phyloP scores from a whole-genome alignment of 2,888 invertebrate genomes.

The Hydropsyche betteni region DNA sequence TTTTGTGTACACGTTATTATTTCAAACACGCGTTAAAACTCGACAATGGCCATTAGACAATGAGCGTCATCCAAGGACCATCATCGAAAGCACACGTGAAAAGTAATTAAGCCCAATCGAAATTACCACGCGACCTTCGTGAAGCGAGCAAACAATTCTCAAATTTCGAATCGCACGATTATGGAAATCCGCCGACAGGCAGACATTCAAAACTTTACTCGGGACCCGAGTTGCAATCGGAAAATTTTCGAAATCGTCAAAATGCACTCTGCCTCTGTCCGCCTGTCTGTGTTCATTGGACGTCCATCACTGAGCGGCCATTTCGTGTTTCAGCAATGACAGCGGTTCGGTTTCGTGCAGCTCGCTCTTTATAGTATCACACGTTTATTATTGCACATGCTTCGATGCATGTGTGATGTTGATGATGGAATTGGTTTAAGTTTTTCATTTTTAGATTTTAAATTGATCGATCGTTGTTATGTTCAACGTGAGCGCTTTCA shows the following conservation, averaged over 20 bases:
- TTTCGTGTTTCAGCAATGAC: slow-evolving; percentile 32
- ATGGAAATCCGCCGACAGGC: too few species aligned
- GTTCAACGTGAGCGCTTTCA: too few species aligned
- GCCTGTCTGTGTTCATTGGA: slow-evolving; percentile 29
- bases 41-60: slow-evolving; percentile 5
- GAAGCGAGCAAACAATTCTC: not conserved
- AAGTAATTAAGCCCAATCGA: too few species aligned
- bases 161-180: too few species aligned
- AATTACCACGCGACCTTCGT: not conserved
- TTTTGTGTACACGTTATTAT: not conserved
- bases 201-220: too few species aligned
- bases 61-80: not conserved
- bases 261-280: not conserved
- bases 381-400: not conserved
- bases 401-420: not conserved
- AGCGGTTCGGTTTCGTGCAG: slow-evolving; percentile 28
- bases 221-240: too few species aligned
- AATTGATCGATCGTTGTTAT: too few species aligned
- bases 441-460: too few species aligned
- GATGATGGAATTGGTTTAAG: too few species aligned
- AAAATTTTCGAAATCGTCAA: too few species aligned
- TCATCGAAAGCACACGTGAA: not conserved
- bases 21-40: slow-evolving; percentile 5
- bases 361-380: not conserved
- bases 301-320: slow-evolving; percentile 28